These are phyloP conservation scores for Esox masquinongy DNA, from an alignment of 2,797 vertebrate species.

Conservation along the genomic window DNA sequence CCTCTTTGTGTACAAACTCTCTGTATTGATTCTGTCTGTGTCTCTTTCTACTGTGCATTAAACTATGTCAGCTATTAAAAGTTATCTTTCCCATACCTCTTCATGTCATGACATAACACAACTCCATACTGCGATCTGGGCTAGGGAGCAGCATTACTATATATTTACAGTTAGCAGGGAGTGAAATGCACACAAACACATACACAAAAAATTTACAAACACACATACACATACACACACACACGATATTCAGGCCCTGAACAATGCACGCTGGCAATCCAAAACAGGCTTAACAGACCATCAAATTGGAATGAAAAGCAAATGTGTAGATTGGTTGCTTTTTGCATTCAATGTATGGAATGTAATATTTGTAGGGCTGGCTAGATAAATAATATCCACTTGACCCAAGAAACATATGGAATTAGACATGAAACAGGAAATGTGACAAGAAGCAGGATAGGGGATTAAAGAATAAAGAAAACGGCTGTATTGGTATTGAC, in stretches of 20 bases:
- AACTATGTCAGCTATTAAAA: slow-evolving; percentile 69
- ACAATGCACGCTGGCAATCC: slow-evolving; percentile 54
- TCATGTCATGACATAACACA: slow-evolving; percentile 66
- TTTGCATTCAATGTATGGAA: slow-evolving; percentile 70
- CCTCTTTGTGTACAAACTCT: slow-evolving; percentile 61
- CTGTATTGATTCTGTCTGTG: slow-evolving; percentile 68
- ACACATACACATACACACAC: slow-evolving; percentile 7
- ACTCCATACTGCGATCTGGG: slow-evolving; percentile 48
- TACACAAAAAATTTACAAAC: slow-evolving; percentile 29
- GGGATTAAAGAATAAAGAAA: slow-evolving; percentile 21
- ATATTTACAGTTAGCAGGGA: slow-evolving; percentile 51
- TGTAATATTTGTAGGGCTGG: slow-evolving; percentile 72
- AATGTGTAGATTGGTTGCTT: slow-evolving; percentile 52
- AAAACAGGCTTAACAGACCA: slow-evolving; percentile 46
- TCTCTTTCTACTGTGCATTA: slow-evolving; percentile 77
- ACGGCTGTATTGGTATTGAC: slow-evolving; percentile 29
- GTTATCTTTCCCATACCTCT: slow-evolving; percentile 70
- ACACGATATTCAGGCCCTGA: slow-evolving; percentile 49
- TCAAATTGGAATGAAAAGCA: slow-evolving; percentile 59
- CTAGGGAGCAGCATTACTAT: slow-evolving; percentile 66
- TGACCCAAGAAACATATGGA: slow-evolving; percentile 54
- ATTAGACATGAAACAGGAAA: background rate
- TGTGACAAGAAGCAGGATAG: slow-evolving; percentile 20
- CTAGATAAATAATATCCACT: slow-evolving; percentile 50
- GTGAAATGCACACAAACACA: slow-evolving; percentile 29